Base-by-base conservation (phyloP, 2,797 vertebrate genomes). In the Liparis tanakae region DNA sequence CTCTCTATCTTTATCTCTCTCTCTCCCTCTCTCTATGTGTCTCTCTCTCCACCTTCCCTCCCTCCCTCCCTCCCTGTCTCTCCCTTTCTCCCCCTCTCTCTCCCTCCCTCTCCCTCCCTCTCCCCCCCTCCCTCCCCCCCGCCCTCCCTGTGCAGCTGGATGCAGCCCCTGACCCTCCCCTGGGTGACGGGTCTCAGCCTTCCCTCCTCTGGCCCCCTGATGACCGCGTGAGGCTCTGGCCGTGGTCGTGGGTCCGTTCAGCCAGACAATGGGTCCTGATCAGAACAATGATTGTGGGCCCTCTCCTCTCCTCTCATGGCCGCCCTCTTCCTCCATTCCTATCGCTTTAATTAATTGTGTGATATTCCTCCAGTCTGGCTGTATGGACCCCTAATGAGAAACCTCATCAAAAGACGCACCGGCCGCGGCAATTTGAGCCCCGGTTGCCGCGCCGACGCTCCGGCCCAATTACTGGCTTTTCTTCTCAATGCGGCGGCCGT, bases 281-380 rank as follows among this genome's bases (percentile, higher is more conserved):
- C 91, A 92, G 88, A 93, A 91, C 87, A 93, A 92, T 93, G 91
- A 94, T 94, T 93, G 85, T 70, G 37, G 83, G 77, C 79, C 79
- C 72, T 87, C 80, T 78, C 81, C 83, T 65, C 70, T 90, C 86
- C 87, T 85, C 85, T 85, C 82, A 80, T 80, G 88, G 87, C 87
- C 81, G 86, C 84, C 84, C 87, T 88, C 84, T 89, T 91, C 85
- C 83, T 85, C 87, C 72, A 77, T 89, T 92, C 90, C 88, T 93
- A 93, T 94, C 90, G 93, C 93, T 94, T 93, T 93, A 93, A 94
- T 94, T 94, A 93, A 94, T 94, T 90, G 87, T 88, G 90, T 92
- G 91, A 93, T 94, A 93, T 94, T 94, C 94, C 25, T 30, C 87
- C 87, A 88, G 91, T 89, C 88, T 84, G 83, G 83, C 87, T 94